Percentiles rank a stretch among this genome's conserved stretches.
phyloP scores from a whole-genome alignment of 2,797 vertebrate species.

The Enteromius mattozi region DNA sequence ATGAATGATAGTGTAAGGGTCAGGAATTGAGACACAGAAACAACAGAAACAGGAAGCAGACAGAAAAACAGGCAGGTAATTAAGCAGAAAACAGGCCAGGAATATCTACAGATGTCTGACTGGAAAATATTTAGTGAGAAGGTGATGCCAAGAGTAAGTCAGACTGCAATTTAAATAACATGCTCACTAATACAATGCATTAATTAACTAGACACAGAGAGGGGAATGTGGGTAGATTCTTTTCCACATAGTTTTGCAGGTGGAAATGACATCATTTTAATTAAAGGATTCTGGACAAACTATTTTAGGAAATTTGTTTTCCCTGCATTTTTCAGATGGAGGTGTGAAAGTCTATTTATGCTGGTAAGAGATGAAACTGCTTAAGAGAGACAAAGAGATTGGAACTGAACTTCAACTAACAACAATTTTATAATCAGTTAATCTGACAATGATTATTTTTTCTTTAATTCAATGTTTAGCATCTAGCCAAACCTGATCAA shows the following conservation, averaged over 20 bases:
- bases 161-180: constrained; percentile 1
- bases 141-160: not conserved
- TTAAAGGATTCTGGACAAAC: not conserved
- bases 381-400: not conserved
- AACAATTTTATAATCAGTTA: not conserved
- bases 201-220: constrained; percentile 1
- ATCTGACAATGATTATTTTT: not conserved
- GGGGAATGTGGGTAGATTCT: not conserved
- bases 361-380: constrained; percentile 20
- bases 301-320: constrained; percentile 31
- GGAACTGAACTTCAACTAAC: not conserved
- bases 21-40: not conserved
- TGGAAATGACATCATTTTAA: constrained; percentile 8
- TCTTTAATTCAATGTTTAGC: not conserved
- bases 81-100: not conserved
- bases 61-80: not conserved
- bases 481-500: not conserved
- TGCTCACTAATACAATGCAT: not conserved
- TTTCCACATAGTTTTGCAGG: constrained; percentile 14
- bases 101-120: constrained; percentile 17
- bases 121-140: constrained; percentile 13
- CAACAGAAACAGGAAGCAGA: not conserved
- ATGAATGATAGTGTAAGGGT: constrained; percentile 1
- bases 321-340: constrained; percentile 3
- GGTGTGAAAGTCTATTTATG: constrained; percentile 6